Percentiles rank a stretch among this genome's conserved stretches.
phyloP scores from a whole-genome alignment of 1,140 invertebrate genomes.

The Drosophila baimaii region DNA sequence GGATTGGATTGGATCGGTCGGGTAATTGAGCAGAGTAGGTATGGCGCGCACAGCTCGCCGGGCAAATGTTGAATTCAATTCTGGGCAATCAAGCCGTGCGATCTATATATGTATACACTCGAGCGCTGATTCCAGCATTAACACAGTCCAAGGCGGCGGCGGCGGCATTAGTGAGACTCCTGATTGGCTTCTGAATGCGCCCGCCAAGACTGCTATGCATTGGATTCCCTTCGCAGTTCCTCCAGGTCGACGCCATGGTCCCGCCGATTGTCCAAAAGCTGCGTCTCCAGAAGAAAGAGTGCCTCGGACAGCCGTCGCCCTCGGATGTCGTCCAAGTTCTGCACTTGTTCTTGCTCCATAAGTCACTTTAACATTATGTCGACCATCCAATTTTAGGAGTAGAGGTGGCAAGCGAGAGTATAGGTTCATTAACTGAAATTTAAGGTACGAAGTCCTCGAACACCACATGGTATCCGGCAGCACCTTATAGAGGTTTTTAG shows the following conservation, averaged over 20 bases:
- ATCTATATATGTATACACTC: conserved; percentile 58
- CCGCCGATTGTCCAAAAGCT: neutral
- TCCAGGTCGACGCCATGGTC: conserved; percentile 12
- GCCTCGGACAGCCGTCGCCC: no score
- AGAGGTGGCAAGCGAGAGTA: no score
- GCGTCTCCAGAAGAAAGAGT: neutral
- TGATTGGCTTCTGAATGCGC: conserved; percentile 50
- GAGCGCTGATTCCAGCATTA: conserved; percentile 26
- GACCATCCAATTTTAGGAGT: neutral
- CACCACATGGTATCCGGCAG: no score
- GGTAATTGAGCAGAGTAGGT: conserved; percentile 62
- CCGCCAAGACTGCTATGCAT: conserved; percentile 14
- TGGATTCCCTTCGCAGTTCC: neutral
- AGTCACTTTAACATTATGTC: neutral
- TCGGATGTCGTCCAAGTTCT: conserved; percentile 4
- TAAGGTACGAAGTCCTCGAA: no score
- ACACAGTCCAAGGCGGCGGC: conserved; percentile 42
- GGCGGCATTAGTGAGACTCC: conserved; percentile 57
- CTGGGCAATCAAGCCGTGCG: conserved; percentile 51
- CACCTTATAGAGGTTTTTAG: no score
- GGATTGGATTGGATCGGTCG: conserved; percentile 56
- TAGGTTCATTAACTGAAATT: no score
- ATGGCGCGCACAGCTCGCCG: conserved; percentile 21
- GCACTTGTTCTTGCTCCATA: neutral
- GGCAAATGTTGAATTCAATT: conserved; percentile 70